These are phyloP conservation scores for cattle (Bos taurus) DNA, from an alignment of 2,113 vertebrate species.

Conservation along the genomic window DNA sequence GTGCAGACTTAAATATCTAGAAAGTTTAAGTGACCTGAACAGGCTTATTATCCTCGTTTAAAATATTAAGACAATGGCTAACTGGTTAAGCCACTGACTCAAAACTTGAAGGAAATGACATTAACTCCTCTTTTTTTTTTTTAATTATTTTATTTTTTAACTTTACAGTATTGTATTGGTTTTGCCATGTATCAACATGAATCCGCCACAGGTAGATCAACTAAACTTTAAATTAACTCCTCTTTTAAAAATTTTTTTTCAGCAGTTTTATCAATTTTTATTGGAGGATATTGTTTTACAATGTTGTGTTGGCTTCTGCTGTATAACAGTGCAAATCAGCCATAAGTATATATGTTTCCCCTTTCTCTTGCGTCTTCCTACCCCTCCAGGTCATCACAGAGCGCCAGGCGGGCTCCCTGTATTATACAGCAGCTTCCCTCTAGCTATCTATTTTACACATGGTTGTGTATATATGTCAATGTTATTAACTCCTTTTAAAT, in stretches of 20 bases:
- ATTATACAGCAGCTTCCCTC: neutral
- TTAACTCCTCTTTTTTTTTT: neutral
- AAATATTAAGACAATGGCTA: constrained; percentile 2
- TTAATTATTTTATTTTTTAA: no score
- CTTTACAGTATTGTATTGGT: no score
- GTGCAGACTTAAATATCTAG: neutral
- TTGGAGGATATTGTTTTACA: neutral
- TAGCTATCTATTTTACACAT: neutral
- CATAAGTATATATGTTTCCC: neutral
- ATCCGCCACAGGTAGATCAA: no score
- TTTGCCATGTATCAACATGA: no score
- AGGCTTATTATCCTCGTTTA: neutral
- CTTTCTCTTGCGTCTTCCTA: neutral
- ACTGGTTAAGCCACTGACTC: neutral
- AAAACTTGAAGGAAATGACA: neutral
- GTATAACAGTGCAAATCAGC: neutral
- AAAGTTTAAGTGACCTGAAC: neutral
- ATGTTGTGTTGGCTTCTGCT: neutral
- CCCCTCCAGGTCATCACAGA: neutral
- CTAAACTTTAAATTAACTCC: neutral
- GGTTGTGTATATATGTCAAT: neutral
- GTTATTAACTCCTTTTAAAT: neutral
- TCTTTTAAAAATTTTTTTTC: neutral
- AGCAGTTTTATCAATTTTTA: neutral
- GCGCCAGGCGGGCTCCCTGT: neutral